These are phyloP conservation scores for Opisthocomus hoazin DNA, from an alignment of 2,113 vertebrate species.

Conservation along the genomic window DNA sequence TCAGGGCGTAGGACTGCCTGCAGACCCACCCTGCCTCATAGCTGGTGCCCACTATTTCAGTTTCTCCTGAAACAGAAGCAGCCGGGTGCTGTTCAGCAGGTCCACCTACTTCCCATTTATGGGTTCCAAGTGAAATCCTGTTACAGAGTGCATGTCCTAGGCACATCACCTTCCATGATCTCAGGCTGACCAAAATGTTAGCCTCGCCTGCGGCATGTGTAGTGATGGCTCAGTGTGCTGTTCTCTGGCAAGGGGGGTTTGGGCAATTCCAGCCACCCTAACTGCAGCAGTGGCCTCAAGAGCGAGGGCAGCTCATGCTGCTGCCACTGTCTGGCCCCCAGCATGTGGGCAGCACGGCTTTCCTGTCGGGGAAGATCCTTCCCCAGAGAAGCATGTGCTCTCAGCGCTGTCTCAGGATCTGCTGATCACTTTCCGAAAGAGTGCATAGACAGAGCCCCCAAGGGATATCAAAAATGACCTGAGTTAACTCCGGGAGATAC, in stretches of 20 bases:
- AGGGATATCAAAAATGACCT: slow-evolving; percentile 25
- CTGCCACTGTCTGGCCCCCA: neutral
- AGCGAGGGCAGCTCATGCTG: neutral
- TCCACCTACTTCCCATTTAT: neutral
- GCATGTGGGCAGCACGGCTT: rapidly evolving
- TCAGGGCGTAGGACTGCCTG: neutral
- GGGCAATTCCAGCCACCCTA: neutral
- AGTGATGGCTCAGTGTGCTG: neutral
- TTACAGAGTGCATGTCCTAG: neutral
- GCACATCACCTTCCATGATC: neutral
- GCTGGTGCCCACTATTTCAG: neutral
- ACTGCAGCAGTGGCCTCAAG: neutral
- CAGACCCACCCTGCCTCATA: neutral
- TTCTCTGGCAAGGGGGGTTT: neutral
- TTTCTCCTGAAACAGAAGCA: neutral
- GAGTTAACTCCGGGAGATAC: slow-evolving; percentile 4
- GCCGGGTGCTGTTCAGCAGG: neutral
- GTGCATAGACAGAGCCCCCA: neutral
- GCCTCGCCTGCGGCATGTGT: rapidly evolving
- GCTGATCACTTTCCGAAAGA: neutral
- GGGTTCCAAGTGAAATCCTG: neutral
- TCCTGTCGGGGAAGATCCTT: neutral
- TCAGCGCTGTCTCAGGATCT: neutral
- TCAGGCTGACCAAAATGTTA: neutral
- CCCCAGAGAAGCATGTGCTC: neutral